phyloP scores from a whole-genome alignment of 2,113 vertebrate species.

The Ageneiosus marmoratus region DNA sequence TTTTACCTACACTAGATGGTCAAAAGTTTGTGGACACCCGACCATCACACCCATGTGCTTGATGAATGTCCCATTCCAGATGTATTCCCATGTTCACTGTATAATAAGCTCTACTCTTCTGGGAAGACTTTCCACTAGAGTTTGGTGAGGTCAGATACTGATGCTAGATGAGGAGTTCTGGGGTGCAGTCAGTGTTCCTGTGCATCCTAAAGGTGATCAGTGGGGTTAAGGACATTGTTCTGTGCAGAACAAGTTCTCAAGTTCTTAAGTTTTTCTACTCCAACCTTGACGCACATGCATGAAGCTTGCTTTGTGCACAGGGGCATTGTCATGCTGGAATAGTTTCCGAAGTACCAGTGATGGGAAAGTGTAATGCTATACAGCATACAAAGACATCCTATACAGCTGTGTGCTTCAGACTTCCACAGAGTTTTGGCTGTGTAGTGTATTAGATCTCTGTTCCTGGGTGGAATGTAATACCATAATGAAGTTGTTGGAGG shows the following conservation, averaged over 20 bases:
- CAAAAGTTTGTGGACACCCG: neutral
- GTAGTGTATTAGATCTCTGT: neutral
- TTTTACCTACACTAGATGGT: neutral
- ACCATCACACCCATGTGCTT: neutral
- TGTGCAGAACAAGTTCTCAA: neutral
- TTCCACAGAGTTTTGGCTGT: neutral
- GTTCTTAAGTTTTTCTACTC: neutral
- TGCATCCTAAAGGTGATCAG: neutral
- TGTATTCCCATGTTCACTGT: neutral
- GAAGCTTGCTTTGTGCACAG: neutral
- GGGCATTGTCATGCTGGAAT: neutral
- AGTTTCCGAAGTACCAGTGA: neutral
- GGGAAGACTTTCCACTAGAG: too few relatives aligned
- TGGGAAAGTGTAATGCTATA: neutral
- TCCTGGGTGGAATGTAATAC: neutral
- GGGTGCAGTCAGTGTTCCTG: neutral
- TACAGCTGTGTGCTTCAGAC: neutral
- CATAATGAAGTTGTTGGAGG: neutral
- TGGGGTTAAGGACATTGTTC: neutral
- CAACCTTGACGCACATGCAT: neutral
- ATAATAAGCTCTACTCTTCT: neutral
- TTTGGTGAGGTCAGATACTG: neutral
- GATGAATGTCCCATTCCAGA: neutral
- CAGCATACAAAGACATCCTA: neutral
- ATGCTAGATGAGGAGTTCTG: neutral